Conservation (phyloP, 2,797 vertebrate species). For the Eospalax fontanierii region DNA sequence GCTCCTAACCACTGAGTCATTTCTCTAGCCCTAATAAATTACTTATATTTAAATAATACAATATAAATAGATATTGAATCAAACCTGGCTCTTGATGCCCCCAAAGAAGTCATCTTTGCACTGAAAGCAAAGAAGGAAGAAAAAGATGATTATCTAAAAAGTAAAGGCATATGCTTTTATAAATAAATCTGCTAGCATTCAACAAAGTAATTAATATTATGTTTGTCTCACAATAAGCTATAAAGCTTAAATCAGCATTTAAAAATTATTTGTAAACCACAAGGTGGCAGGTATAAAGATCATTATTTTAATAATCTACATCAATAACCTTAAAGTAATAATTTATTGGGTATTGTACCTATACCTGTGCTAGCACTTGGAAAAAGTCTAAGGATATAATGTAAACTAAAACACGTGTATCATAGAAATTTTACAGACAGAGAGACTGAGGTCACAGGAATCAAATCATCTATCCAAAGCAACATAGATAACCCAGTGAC, state of each 20-base stretch:
- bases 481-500: neutral
- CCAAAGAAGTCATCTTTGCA: neutral
- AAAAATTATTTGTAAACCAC: slow-evolving; percentile 7
- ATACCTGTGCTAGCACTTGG: neutral
- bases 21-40: neutral
- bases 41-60: neutral
- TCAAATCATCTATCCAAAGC: too few relatives aligned
- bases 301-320: neutral
- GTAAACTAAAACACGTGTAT: neutral
- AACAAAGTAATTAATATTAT: neutral
- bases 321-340: neutral
- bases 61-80: neutral
- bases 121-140: neutral
- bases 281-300: neutral
- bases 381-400: neutral
- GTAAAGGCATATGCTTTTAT: neutral
- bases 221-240: neutral
- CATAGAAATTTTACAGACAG: neutral
- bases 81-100: neutral
- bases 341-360: neutral
- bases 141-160: neutral
- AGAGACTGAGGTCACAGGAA: neutral
- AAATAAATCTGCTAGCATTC: neutral
- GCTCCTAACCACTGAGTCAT: too few relatives aligned
- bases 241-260: neutral